Conservation (phyloP, 2,797 vertebrate genomes). For the Molossus molossus region DNA sequence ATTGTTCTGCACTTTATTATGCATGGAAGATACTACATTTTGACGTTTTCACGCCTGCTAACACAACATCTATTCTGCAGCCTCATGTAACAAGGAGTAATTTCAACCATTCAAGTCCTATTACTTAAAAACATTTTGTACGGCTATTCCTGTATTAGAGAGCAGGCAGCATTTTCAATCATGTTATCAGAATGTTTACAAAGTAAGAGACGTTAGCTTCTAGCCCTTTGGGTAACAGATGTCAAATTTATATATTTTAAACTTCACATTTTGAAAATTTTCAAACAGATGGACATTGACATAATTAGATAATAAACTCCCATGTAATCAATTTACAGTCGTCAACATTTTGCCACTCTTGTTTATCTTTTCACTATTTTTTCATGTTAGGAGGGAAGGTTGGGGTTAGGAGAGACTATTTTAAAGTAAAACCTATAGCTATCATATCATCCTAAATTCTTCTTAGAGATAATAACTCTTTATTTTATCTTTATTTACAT, state of each 20-base stretch:
- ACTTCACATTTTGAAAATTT: background rate
- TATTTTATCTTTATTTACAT: background rate
- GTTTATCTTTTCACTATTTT: background rate
- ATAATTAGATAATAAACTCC: background rate
- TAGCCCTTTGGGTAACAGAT: background rate
- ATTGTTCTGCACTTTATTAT: background rate
- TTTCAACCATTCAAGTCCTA: background rate
- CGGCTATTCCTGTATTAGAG: background rate
- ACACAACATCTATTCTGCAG: background rate
- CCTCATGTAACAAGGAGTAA: background rate
- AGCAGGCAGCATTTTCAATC: background rate
- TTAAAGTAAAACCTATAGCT: slow-evolving; percentile 18
- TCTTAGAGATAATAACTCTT: slow-evolving; percentile 13
- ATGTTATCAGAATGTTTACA: background rate
- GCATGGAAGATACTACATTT: background rate
- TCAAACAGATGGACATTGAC: background rate
- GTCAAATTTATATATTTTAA: background rate
- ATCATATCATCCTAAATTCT: background rate
- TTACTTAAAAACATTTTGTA: background rate
- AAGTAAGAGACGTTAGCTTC: background rate
- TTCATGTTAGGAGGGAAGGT: background rate
- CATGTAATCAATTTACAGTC: background rate
- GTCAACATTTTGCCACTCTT: background rate
- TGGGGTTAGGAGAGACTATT: background rate
- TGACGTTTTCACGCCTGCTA: background rate